Percentiles rank a stretch among this genome's conserved stretches.
These are phyloP conservation scores for Ceryle rudis DNA, from an alignment of 2,797 vertebrate species.

Conservation along the genomic window DNA sequence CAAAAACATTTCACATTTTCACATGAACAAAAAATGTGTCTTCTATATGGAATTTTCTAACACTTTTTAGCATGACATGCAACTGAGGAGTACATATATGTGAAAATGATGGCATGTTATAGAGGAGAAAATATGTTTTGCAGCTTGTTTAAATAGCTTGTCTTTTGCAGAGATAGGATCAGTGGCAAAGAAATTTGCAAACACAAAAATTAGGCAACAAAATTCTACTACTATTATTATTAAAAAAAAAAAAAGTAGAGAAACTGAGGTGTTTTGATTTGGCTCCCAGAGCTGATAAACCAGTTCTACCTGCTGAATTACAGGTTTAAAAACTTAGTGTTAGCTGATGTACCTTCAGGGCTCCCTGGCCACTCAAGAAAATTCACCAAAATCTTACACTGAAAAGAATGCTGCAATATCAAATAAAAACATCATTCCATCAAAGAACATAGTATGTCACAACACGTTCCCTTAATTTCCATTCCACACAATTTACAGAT, in stretches of 20 bases:
- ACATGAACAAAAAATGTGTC: neutral
- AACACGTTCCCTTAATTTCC: slow-evolving; percentile 15
- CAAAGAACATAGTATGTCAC: neutral
- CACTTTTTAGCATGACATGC: neutral
- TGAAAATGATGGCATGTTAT: neutral
- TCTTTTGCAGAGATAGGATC: neutral
- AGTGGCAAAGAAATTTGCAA: neutral
- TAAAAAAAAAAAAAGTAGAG: neutral
- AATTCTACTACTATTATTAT: neutral
- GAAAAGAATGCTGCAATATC: neutral
- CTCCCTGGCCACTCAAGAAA: neutral
- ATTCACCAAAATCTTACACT: neutral
- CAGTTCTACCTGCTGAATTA: neutral
- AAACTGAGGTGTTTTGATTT: neutral
- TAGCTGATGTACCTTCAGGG: neutral
- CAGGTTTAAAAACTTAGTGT: neutral
- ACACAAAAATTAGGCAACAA: neutral
- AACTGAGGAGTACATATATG: neutral
- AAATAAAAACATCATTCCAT: neutral
- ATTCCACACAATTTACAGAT: neutral
- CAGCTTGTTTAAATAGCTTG: neutral
- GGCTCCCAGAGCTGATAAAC: neutral
- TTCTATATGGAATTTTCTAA: neutral
- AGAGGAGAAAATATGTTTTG: neutral
- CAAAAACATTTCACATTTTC: neutral